These are phyloP conservation scores for Andrena haemorrhoa DNA, from an alignment of 2,888 invertebrate species.

Conservation along the genomic window DNA sequence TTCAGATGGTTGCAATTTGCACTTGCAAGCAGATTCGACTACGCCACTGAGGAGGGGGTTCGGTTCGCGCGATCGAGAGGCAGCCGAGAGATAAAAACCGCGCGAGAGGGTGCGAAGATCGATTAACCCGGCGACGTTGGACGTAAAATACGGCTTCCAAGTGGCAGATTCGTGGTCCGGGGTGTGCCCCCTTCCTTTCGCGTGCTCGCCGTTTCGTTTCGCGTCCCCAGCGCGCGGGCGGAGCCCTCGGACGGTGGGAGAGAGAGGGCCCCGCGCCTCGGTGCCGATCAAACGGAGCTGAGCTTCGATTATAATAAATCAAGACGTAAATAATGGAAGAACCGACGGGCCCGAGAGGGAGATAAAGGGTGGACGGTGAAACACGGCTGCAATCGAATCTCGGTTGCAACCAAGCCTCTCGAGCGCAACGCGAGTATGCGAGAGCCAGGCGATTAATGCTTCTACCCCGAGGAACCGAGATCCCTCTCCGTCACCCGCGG, in stretches of 20 bases:
- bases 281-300: slow-evolving; percentile 80
- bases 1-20: slow-evolving; percentile 36
- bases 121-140: slow-evolving; percentile 69
- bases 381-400: slow-evolving; percentile 79
- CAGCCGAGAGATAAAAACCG: slow-evolving; percentile 63
- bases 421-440: slow-evolving; percentile 62
- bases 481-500: slow-evolving; percentile 51
- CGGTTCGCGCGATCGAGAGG: slow-evolving; percentile 30
- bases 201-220: slow-evolving; percentile 21
- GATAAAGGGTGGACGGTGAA: slow-evolving; percentile 53
- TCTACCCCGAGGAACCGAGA: slow-evolving; percentile 71
- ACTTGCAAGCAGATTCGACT: slow-evolving; percentile 17
- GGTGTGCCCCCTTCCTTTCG: slow-evolving; percentile 29
- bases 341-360: slow-evolving; percentile 68
- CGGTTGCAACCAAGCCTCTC: slow-evolving; percentile 37
- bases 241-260: neutral
- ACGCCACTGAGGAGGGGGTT: slow-evolving; percentile 33
- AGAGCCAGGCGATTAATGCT: slow-evolving; percentile 77
- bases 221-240: slow-evolving; percentile 10
- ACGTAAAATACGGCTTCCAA: slow-evolving; percentile 72
- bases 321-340: slow-evolving; percentile 84
- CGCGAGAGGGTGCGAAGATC: slow-evolving; percentile 63
- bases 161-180: slow-evolving; percentile 45
- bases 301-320: slow-evolving; percentile 85
- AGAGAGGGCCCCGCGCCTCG: slow-evolving; percentile 61